These are phyloP conservation scores for Heliconius erato DNA, from an alignment of 2,888 invertebrate genomes.

Conservation along the genomic window DNA sequence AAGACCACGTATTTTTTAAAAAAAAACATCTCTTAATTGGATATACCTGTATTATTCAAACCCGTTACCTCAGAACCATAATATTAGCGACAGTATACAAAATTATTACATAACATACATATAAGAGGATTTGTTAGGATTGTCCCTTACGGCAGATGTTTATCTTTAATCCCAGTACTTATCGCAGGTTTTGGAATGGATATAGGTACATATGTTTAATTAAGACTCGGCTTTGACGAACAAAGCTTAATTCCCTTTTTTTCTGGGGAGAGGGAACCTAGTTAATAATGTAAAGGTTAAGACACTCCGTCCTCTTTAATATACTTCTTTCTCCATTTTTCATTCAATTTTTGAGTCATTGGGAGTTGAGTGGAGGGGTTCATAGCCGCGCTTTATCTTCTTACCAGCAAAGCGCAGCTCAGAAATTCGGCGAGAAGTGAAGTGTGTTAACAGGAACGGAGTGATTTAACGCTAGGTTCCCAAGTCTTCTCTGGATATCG, in stretches of 20 bases:
- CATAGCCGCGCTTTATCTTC: not conserved
- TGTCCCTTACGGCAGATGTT: constrained; percentile 2
- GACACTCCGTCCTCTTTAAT: not conserved
- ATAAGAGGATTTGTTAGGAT: constrained; percentile 15
- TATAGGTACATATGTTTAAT: not conserved
- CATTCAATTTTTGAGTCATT: not conserved
- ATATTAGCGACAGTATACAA: not conserved
- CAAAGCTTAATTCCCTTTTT: not conserved
- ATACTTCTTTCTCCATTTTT: not conserved
- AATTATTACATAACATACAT: not conserved
- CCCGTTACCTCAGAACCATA: no score
- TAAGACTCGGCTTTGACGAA: not conserved
- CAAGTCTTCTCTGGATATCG: no score
- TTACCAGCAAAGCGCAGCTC: not conserved
- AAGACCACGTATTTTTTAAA: no score
- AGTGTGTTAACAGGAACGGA: no score
- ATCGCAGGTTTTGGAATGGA: not conserved
- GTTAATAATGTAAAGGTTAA: not conserved
- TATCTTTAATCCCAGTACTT: not conserved
- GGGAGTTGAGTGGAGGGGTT: not conserved
- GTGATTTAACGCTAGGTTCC: no score
- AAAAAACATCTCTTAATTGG: no score
- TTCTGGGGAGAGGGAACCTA: not conserved
- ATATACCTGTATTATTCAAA: no score
- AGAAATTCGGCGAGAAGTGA: no score